These are phyloP conservation scores for Euphydryas editha DNA, from an alignment of 2,888 invertebrate genomes.

Conservation along the genomic window DNA sequence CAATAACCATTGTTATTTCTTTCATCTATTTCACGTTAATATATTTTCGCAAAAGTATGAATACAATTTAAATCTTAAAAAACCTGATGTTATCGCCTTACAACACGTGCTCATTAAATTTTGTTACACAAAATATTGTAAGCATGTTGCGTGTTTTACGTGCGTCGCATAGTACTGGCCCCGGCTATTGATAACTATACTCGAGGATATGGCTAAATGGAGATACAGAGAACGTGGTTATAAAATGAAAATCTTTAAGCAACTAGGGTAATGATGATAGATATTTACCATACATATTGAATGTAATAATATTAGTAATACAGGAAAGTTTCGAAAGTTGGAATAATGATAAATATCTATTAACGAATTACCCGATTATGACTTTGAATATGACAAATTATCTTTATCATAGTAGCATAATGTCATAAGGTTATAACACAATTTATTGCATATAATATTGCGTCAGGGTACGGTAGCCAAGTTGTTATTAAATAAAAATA, in stretches of 20 bases:
- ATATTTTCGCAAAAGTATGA: slow-evolving; percentile 1
- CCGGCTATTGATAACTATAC: slow-evolving; percentile 24
- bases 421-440: slow-evolving; percentile 9
- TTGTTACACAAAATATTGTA: slow-evolving; percentile 63
- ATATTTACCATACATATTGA: slow-evolving; percentile 5
- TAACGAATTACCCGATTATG: background rate
- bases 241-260: background rate
- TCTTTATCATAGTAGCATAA: slow-evolving; percentile 6
- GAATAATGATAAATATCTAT: slow-evolving; percentile 6
- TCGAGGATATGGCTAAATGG: slow-evolving; percentile 15
- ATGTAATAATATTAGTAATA: background rate
- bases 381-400: slow-evolving; percentile 6
- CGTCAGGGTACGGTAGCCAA: slow-evolving; percentile 13
- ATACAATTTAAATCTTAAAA: slow-evolving; percentile 1
- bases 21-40: slow-evolving; percentile 3
- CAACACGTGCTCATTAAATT: slow-evolving; percentile 46
- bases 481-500: slow-evolving; percentile 3
- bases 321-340: background rate
- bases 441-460: slow-evolving; percentile 9
- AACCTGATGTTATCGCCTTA: slow-evolving; percentile 24
- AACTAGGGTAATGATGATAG: background rate
- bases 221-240: background rate
- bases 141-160: slow-evolving; percentile 68
- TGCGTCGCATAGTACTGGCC: slow-evolving; percentile 8
- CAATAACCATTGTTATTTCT: slow-evolving; percentile 2